A percentile compares a stretch with the other conserved stretches of the same genome.
phyloP scores from a whole-genome alignment of 2,888 invertebrate genomes.

The Macrosoma leucophasiata region DNA sequence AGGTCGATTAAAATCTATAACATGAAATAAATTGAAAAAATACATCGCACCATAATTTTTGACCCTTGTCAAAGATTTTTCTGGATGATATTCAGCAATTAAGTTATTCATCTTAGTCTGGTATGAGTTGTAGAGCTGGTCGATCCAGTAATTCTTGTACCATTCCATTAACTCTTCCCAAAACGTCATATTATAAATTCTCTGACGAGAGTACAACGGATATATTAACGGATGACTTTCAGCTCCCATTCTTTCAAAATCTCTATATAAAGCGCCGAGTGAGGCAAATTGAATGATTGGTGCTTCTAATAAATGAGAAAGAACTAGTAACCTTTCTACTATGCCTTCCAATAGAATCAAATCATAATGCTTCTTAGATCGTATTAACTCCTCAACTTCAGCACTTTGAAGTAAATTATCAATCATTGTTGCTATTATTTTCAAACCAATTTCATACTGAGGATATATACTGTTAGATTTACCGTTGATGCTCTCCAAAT shows the following conservation, averaged over 20 bases:
- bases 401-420: conserved; percentile 22
- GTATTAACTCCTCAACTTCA: conserved; percentile 20
- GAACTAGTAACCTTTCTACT: conserved; percentile 27
- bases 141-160: too few species aligned
- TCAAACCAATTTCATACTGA: conserved; percentile 10
- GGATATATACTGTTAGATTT: conserved; percentile 16
- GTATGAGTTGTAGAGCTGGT: too few species aligned
- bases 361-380: conserved; percentile 31
- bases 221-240: conserved; percentile 29
- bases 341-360: conserved; percentile 40
- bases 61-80: too few species aligned
- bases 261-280: conserved; percentile 26
- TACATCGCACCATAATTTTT: too few species aligned
- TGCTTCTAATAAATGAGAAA: conserved; percentile 37
- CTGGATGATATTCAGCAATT: too few species aligned
- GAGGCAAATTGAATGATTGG: conserved; percentile 44
- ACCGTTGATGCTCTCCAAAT: conserved; percentile 12
- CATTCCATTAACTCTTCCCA: conserved; percentile 33
- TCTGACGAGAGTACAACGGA: conserved; percentile 23
- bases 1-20: conserved; percentile 7
- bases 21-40: too few species aligned
- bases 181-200: conserved; percentile 27
- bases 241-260: conserved; percentile 28
- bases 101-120: too few species aligned
- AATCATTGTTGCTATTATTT: conserved; percentile 17